phyloP scores from a whole-genome alignment of 2,888 invertebrate species.

The Tuta absoluta region DNA sequence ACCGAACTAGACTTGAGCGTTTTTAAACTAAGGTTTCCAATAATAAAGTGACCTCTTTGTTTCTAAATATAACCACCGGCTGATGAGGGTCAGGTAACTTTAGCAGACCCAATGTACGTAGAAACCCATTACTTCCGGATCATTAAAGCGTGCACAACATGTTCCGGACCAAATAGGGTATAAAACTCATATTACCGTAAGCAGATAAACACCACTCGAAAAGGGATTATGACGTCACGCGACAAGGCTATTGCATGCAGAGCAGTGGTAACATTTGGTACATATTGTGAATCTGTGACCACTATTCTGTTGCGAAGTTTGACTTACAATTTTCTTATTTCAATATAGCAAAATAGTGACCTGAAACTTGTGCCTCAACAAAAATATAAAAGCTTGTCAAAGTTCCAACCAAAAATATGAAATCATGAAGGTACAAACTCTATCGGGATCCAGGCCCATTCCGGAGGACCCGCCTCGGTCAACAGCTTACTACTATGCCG shows the following conservation, averaged over 20 bases:
- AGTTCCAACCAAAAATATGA: not conserved
- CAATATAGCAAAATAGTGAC: slow-evolving; percentile 1
- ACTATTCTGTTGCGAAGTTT: not conserved
- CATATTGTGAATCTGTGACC: not conserved
- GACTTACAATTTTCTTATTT: not conserved
- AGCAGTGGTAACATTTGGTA: not conserved
- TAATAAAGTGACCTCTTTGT: not conserved
- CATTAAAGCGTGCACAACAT: not conserved
- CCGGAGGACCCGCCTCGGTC: slow-evolving; percentile 82
- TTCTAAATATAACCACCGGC: not conserved
- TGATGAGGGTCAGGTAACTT: not conserved
- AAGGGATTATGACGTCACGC: not conserved
- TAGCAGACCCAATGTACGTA: not conserved
- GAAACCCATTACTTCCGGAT: slow-evolving; percentile 3
- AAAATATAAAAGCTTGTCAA: not conserved
- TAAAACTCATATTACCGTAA: not conserved
- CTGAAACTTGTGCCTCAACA: not conserved
- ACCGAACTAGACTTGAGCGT: not conserved
- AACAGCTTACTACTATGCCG: slow-evolving; percentile 82
- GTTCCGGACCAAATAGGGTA: not conserved
- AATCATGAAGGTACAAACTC: slow-evolving; percentile 21
- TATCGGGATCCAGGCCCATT: slow-evolving; percentile 57
- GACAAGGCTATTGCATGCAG: not conserved
- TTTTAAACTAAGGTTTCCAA: not conserved
- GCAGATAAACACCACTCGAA: not conserved